Base-by-base conservation (phyloP, 2,113 vertebrate species). In the Nanorana parkeri region DNA sequence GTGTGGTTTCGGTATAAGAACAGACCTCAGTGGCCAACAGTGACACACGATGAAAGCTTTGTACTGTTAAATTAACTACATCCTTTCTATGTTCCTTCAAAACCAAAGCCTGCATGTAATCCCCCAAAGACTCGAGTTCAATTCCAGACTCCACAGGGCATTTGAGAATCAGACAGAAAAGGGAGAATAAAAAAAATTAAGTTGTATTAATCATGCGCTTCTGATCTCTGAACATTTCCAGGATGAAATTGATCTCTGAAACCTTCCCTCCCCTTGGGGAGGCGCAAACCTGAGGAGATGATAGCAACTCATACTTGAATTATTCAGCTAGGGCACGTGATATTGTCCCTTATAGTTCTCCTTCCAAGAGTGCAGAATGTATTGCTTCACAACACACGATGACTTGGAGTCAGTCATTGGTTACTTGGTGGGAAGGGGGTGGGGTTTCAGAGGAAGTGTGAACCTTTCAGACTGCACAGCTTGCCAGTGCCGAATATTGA, bases 151-250 rank as follows among this genome's bases (percentile, higher is more conserved):
- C 54, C 69, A 73, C 28, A 19, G 52, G 26, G 69, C 69, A 32
- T 29, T 10, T 26, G 20, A 73, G 26, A 36, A 4, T 36, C 32
- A 36, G 32, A 36, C 32, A 36, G 32, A 36, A 32, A 52, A 56
- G 69, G n/a, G 26, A 7, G 17, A 19, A n/a, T 19, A n/a, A 81
- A 11, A 23, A n/a, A 61, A 20, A 68, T 6, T 19, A 77, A 41
- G 80, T 32, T 3, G 36, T 15, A 41, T 68, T 86, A 82, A 82
- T 64, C 78, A 41, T 17, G 10, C 1, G 26, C 3, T 60, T 15
- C 65, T 85, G 68, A 79, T 47, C 80, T 84, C 65, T 13, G 56
- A 52, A 73, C 69, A n/a, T 56, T 56, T 52, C 69, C 19, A 58
- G 56, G 56, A n/a, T 58, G 56, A 2, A 19, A 58, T 20, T 58